Percentiles rank a stretch among this genome's conserved stretches.
phyloP scores from a whole-genome alignment of 2,888 invertebrate species.

The Ferrisia virgata region DNA sequence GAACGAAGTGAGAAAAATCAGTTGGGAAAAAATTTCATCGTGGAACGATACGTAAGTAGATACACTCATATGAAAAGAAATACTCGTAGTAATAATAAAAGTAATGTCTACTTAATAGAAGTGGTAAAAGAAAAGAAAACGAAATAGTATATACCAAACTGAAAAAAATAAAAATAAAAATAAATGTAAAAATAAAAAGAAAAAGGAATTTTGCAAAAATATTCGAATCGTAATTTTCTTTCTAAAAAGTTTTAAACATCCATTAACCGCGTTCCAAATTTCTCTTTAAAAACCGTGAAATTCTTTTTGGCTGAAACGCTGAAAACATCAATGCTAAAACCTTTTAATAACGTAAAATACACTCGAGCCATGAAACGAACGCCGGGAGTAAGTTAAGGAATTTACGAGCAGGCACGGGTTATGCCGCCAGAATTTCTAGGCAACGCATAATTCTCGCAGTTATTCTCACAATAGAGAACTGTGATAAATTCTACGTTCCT shows the following conservation, averaged over 20 bases:
- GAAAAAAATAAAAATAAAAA: neutral
- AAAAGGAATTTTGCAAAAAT: slow-evolving; percentile 14
- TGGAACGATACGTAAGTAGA: too few species aligned
- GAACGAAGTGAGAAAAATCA: neutral
- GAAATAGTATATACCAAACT: too few species aligned
- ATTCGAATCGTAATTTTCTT: slow-evolving; percentile 26
- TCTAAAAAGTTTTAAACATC: slow-evolving; percentile 30
- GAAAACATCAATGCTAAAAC: slow-evolving; percentile 28
- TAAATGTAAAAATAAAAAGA: neutral
- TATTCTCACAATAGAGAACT: slow-evolving; percentile 15
- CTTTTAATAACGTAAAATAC: slow-evolving; percentile 28
- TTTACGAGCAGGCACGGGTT: neutral
- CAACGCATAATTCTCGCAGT: slow-evolving; percentile 8
- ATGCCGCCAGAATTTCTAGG: slow-evolving; percentile 9
- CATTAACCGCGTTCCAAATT: slow-evolving; percentile 28
- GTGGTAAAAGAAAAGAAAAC: neutral
- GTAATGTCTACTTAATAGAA: neutral
- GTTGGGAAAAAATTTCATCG: neutral
- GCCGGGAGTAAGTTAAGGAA: slow-evolving; percentile 2
- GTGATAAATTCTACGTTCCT: slow-evolving; percentile 10
- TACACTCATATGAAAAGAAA: neutral
- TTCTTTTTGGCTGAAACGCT: slow-evolving; percentile 20
- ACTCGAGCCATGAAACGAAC: slow-evolving; percentile 17
- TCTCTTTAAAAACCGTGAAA: slow-evolving; percentile 29
- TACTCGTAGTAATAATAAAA: neutral